Conservation (phyloP, 2,797 vertebrate species). For the Chiroxiphia lanceolata region DNA sequence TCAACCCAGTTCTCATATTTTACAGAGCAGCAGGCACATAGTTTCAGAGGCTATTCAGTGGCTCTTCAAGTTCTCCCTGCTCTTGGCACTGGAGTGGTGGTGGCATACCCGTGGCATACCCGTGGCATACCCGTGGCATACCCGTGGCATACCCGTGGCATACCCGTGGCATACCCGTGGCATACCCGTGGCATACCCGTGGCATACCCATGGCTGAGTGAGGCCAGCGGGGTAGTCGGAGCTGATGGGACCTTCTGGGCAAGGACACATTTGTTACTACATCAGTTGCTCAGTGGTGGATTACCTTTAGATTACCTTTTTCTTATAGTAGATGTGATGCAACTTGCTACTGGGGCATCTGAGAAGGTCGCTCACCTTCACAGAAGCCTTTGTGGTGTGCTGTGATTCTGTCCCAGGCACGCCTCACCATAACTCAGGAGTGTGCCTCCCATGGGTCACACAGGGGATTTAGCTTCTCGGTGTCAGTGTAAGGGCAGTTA, state of each 20-base stretch:
- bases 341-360: background rate
- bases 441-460: background rate
- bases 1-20: background rate
- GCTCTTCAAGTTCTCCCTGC: background rate
- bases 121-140: background rate
- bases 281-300: background rate
- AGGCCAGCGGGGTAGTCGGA: background rate
- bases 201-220: background rate
- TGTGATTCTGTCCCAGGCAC: background rate
- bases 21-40: background rate
- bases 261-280: background rate
- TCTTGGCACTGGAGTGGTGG: background rate
- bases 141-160: background rate
- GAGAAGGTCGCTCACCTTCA: background rate
- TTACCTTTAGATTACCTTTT: background rate
- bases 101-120: background rate
- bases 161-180: background rate
- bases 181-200: background rate
- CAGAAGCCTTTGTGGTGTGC: background rate
- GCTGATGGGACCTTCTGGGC: background rate
- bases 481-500: background rate
- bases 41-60: background rate
- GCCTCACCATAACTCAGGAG: background rate
- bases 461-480: background rate
- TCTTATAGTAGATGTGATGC: background rate